Evolutionary conservation across 2,797 vertebrate species (phyloP), one percentile per base, ranked within the genome.

Genomic region (Petrocephalus schoutedeni): DNA sequence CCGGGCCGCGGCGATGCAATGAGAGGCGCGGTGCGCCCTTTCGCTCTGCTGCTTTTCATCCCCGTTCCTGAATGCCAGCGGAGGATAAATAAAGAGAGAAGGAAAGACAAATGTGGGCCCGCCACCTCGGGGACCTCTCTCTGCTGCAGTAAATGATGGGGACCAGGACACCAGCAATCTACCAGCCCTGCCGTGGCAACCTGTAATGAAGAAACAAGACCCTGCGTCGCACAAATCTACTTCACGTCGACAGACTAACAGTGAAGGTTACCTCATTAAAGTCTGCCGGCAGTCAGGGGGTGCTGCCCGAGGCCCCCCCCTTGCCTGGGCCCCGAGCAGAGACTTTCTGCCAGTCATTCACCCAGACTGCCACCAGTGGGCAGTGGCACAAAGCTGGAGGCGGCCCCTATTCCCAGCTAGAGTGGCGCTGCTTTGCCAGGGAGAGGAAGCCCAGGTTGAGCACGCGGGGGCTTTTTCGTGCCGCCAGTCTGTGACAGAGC

Each of bases 361-460:
- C 91, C 93, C 92, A 91, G 93, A 86, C 94, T 94, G 91, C 96
- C 95, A 96, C 94, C 94, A 96, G 95, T 96, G 95, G 95, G 95
- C 95, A 96, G 95, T 95, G 95, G 92, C 95, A 96, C 93, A 93
- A 95, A 95, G 95, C 94, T 90, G 92, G 91, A 93, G 90, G 91
- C 58, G 89, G 4, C 61, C 28, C 51, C 5, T 28, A 12, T 57
- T 71, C 51, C 49, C 59, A 4, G 21, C 4, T 8, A 5, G 10
- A 10, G 21, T 23, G 32, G 4, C 21, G 21, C 64, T 71, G 64
- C 64, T 16, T 36, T 71, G 64, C 64, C 67, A 74, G 67, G 67
- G 28, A 74, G 67, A 7, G 32, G 14, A 74, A 41, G 12, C 23
- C 54, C 51, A 28, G 54, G 19, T 54, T 85, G 14, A 32, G 36